A percentile compares a stretch with the other conserved stretches of the same genome.
Evolutionary conservation across 2,797 vertebrate genomes (phyloP).

Genomic region (Muraenolepis orangiensis): DNA sequence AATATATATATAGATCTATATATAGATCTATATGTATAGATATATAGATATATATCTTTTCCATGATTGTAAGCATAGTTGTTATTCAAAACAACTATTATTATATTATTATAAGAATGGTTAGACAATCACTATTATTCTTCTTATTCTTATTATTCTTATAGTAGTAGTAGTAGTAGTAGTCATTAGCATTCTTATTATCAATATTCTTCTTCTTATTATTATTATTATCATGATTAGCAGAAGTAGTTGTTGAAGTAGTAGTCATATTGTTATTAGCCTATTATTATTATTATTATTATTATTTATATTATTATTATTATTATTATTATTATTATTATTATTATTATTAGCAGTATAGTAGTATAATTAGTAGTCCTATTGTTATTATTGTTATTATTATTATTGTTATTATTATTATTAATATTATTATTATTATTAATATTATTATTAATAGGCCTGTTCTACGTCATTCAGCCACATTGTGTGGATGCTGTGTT

Average conservation of each 20-base stretch:
- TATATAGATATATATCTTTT: no score
- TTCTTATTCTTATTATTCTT: no score
- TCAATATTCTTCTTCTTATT: background rate
- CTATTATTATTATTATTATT: conserved; percentile 15
- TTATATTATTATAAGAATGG: no score
- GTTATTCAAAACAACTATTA: no score
- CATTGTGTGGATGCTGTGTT: no score
- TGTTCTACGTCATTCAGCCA: background rate
- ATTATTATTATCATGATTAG: background rate
- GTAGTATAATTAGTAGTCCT: background rate
- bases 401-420: background rate
- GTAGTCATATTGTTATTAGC: background rate
- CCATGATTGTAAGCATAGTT: no score
- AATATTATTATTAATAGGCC: background rate
- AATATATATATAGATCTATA: no score
- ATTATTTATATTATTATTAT: background rate
- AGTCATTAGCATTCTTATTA: no score
- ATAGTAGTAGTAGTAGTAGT: no score
- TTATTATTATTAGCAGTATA: background rate
- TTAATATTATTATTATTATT: background rate
- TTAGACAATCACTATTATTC: no score
- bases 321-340: conserved; percentile 1
- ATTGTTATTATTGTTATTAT: background rate
- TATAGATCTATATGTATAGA: no score
- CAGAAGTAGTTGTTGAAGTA: background rate